Base-by-base conservation (phyloP, 2,888 invertebrate species). In the Halictus ligatus region DNA sequence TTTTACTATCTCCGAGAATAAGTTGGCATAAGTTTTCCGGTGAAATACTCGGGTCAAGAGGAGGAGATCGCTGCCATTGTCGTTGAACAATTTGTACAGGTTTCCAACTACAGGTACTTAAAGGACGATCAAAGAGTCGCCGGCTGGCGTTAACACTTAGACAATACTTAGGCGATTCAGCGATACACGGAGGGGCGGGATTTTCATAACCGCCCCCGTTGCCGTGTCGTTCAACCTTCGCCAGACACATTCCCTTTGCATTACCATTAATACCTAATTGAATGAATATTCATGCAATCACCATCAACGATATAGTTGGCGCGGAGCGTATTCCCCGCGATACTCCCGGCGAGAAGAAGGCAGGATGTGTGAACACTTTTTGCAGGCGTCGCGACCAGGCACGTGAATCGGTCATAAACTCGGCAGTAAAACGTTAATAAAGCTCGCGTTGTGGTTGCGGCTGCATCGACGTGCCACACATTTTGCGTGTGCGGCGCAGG, bases 401-500 rank as follows among this genome's bases (percentile, higher is more conserved):
- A 86, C 90, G 92, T 92, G 92, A 93, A 92, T 92, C 92, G 91
- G 90, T 89, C 88, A 90, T 93, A 92, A 92, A 93, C 87, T 90
- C 88, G 86, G 88, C 87, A 90, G 92, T 93, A 93, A 93, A 93
- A 92, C 88, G 90, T 92, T 92, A 92, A 92, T 92, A 93, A 93
- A 92, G 85, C 90, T 84, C 81, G 86, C 81, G 80, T 81, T 78
- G 84, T 78, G 73, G 80, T 69, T n/a, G 67, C 60, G 60, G 50
- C 78, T 69, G 73, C 83, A 82, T 71, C 58, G 82, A 18, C 58
- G 78, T 72, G 43, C 71, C 58, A 58, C 58, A 71, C 71, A 69
- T 69, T 71, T 43, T 13, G 71, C 71, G 69, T 40, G 69, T 18
- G 69, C 35, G 35, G 69, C 69, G 21, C 5, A 35, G 69, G 21